These are phyloP conservation scores for Scrobipalpa atriplicella DNA, from an alignment of 2,888 invertebrate genomes.

Conservation along the genomic window DNA sequence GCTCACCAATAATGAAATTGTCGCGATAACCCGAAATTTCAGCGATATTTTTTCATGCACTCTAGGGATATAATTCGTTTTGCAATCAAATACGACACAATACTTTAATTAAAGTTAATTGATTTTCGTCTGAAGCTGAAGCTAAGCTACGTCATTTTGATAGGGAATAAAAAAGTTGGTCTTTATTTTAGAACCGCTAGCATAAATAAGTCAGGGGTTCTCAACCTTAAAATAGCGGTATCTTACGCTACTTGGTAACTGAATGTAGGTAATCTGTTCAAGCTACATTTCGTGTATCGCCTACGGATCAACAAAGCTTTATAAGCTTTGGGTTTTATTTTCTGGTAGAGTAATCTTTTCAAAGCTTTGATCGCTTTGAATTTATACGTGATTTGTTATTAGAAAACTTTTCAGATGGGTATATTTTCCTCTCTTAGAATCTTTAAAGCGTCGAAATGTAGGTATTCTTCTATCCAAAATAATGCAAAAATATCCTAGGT, in stretches of 20 bases:
- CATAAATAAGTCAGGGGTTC: constrained; percentile 46
- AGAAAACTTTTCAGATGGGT: neutral
- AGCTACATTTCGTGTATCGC: neutral
- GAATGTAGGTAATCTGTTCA: neutral
- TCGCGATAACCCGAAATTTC: constrained; percentile 41
- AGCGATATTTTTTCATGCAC: neutral
- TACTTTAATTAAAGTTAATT: neutral
- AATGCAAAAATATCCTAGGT: too few relatives aligned
- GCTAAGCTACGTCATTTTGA: neutral
- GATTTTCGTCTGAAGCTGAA: neutral
- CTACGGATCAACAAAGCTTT: neutral
- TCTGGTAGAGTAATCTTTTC: neutral
- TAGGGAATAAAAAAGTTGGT: neutral
- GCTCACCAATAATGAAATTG: constrained; percentile 58
- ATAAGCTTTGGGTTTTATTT: neutral
- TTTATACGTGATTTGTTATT: neutral
- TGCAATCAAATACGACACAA: neutral
- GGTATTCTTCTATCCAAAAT: too few relatives aligned
- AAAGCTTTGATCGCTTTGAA: constrained; percentile 2
- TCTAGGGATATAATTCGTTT: neutral
- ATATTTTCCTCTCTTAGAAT: neutral
- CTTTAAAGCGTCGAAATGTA: neutral
- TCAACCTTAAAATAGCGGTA: constrained; percentile 3
- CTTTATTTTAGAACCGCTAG: constrained; percentile 38
- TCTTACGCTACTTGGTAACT: neutral